Percentiles rank a stretch among this genome's conserved stretches.
These are phyloP conservation scores for Chunga burmeisteri DNA, from an alignment of 2,113 vertebrate species.

Conservation along the genomic window DNA sequence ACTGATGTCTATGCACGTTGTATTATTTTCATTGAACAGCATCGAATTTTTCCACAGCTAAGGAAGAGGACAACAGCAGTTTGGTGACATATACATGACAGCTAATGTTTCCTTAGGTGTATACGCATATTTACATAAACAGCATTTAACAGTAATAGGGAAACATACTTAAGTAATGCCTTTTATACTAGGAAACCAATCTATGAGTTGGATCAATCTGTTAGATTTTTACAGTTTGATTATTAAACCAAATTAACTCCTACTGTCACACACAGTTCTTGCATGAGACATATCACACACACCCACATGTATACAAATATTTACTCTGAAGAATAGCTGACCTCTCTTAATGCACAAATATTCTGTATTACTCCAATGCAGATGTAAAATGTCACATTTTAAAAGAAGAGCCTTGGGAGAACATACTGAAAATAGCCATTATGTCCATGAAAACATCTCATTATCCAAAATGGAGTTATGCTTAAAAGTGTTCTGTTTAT, in stretches of 20 bases:
- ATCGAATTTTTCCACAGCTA: background rate
- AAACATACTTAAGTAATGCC: background rate
- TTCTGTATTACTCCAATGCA: background rate
- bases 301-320: constrained; percentile 28
- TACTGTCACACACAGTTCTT: background rate
- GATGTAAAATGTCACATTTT: background rate
- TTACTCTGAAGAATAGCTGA: constrained; percentile 29
- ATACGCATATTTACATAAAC: background rate
- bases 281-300: background rate
- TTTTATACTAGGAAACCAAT: background rate
- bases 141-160: background rate
- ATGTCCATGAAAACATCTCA: constrained; percentile 19
- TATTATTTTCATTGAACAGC: background rate
- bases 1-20: background rate
- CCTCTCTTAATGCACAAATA: constrained; percentile 21
- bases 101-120: background rate
- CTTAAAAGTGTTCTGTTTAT: constrained; percentile 38
- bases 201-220: background rate
- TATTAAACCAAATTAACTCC: constrained; percentile 27
- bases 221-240: constrained; percentile 26
- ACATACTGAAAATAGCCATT: constrained; percentile 21
- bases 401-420: background rate
- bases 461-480: constrained; percentile 13
- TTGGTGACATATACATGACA: background rate
- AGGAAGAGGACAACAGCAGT: background rate